Evolutionary conservation across 2,888 invertebrate genomes (phyloP).

Genomic region (Nomada hirtipes): DNA sequence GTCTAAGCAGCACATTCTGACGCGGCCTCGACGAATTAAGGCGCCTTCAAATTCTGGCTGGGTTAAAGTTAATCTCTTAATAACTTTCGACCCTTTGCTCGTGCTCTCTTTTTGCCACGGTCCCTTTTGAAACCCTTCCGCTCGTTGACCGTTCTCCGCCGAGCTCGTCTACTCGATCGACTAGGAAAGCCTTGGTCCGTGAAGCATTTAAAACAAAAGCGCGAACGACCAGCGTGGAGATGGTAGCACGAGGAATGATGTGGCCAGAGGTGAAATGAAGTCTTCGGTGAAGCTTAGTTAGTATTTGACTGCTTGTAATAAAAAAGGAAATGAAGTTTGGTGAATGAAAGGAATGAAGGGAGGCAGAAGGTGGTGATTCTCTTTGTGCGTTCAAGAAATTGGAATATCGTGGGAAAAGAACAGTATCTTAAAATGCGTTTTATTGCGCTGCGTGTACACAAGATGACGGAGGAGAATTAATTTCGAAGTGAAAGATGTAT

Average conservation of each 20-base stretch:
- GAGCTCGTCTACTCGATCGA: constrained; percentile 18
- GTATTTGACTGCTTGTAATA: background rate
- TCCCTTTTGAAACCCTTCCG: constrained; percentile 10
- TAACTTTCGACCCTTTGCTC: constrained; percentile 18
- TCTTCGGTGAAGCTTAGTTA: constrained; percentile 8
- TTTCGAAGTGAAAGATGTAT: no score
- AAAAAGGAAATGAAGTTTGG: background rate
- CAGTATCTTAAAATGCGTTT: no score
- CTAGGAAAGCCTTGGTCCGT: constrained; percentile 12
- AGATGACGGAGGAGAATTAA: no score
- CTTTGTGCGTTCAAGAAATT: no score
- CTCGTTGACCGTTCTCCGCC: background rate
- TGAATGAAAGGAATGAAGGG: background rate
- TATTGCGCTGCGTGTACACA: no score
- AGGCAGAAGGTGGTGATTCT: no score
- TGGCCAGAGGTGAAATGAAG: background rate
- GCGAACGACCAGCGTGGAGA: constrained; percentile 2
- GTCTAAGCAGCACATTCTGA: background rate
- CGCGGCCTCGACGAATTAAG: constrained; percentile 3
- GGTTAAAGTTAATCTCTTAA: constrained; percentile 34
- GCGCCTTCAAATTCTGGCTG: constrained; percentile 4
- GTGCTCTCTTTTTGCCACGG: background rate
- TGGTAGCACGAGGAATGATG: constrained; percentile 4
- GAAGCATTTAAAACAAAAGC: constrained; percentile 16
- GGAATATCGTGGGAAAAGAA: no score